Evolutionary conservation across 1,140 invertebrate species (phyloP), one percentile per base, ranked within the genome.

Genomic region (Cherax destructor): DNA sequence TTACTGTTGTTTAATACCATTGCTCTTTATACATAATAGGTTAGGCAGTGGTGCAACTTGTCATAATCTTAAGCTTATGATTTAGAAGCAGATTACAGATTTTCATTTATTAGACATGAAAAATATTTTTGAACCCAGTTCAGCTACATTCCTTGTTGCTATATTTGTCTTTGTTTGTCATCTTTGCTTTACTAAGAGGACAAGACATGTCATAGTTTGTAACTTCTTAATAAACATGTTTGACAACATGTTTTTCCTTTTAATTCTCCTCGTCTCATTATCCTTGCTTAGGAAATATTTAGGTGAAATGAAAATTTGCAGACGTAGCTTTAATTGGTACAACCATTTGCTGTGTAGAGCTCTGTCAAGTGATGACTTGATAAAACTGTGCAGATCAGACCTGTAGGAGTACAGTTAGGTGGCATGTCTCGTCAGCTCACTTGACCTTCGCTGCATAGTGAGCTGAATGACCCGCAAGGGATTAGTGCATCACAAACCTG

Each of bases 221-320:
- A 91, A 91, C 83, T 91, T 91, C 88, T 83, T 90, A 91, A 91
- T 85, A 91, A 91, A 91, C 69, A 91, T 91, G 77, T 85, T 91
- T 91, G 83, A 91, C 89, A 84, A 91, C 74, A 74, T 74, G 7
- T 74, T 74, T 74, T 1, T 3, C 30, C 65, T 69, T 69, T 69
- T n/a, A 21, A 69, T 69, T 69, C 21, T 69, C 65, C 65, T 69
- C 18, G 16, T 21, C 69, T 74, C 11, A 74, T 74, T 74, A 65
- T 21, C 61, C 13, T 65, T 59, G 56, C 16, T 65, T 65, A 65
- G 61, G 18, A 65, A 65, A 65, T 65, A 65, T 5, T 21, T 1
- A 65, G 1, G 6, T 41, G 30, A 41, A 41, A 41, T 41, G 30
- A 41, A 41, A 41, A 41, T 41, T 41, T 41, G 30, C 30, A 41